Base-by-base conservation (phyloP, 2,888 invertebrate genomes). In the Agelastica alni region DNA sequence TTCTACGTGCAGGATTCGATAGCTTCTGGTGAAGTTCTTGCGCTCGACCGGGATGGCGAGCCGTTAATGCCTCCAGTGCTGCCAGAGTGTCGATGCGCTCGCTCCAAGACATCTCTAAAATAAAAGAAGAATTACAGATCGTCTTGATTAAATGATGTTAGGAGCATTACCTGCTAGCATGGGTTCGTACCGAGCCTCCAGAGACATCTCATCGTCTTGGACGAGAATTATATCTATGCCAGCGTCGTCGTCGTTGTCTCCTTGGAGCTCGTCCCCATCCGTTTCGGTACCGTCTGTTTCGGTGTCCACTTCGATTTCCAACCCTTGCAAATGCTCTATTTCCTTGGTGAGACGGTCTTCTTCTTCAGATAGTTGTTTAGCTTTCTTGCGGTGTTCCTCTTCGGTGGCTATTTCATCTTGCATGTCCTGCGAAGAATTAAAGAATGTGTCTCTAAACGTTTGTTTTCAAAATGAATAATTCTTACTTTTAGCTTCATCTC, bases 1-100 rank as follows among this genome's bases (percentile, higher is more conserved):
- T 82, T 48, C 89, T 84, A n/a, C 93, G 82, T 1, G 93, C 90
- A 0, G 96, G 96, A 39, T 93, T 93, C 0, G 94, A 94, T 0
- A 98, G 79, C 73, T 96, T 97, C 64, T 95, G 94, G 75, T 96
- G 96, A 36, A 97, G 80, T 64, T 96, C 93, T 55, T 93, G 85
- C 0, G 94, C 95, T 47, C 96, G 83, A 14, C 94, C 96, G 0
- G 97, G 96, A 73, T 93, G 91, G n/a, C 96, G 83, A 0, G 89
- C 88, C 0, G 89, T 90, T 16, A 91, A 77, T 0, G 87, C 91
- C 64, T 91, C 87, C 10, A 93, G 71, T 2, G 87, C 89, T 1
- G 89, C 89, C 64, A 91, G 76, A 4, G 87, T 88, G 63, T 93
- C 91, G 53, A 92, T 86, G 10, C 93, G 80, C 63, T 95, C 95